These are phyloP conservation scores for Vollenhovia emeryi DNA, from an alignment of 1,140 invertebrate species.

Conservation along the genomic window DNA sequence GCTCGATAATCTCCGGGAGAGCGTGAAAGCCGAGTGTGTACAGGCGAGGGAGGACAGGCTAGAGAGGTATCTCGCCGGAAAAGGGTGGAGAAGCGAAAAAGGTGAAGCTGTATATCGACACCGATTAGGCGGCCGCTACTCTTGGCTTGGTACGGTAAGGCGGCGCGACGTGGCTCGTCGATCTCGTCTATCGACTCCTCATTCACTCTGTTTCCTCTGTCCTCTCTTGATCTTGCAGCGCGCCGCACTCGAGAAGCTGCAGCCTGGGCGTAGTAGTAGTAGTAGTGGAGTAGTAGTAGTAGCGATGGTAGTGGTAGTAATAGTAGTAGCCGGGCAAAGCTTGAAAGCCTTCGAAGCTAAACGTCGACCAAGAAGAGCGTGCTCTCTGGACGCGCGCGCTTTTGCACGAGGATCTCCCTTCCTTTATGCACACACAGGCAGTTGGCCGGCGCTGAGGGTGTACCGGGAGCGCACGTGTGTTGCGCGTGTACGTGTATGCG, in stretches of 20 bases:
- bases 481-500: conserved; percentile 9
- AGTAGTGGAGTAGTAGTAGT: not conserved
- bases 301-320: not conserved
- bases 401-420: conserved; percentile 48
- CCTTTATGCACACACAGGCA: conserved; percentile 45
- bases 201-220: conserved; percentile 39
- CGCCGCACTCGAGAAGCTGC: conserved; percentile 42
- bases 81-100: conserved; percentile 23
- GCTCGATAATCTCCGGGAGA: conserved; percentile 23
- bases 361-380: conserved; percentile 62
- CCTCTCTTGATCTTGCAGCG: conserved; percentile 55
- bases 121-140: conserved; percentile 55
- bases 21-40: not conserved
- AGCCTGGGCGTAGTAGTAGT: conserved; percentile 38
- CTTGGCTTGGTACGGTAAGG: conserved; percentile 32
- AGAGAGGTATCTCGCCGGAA: conserved; percentile 14
- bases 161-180: conserved; percentile 24
- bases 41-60: not conserved
- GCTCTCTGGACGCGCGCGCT: conserved; percentile 63
- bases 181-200: conserved; percentile 48
- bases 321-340: conserved; percentile 66
- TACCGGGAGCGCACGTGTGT: conserved; percentile 14
- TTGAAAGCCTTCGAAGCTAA: conserved; percentile 74
- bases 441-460: conserved; percentile 45
- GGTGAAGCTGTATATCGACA: conserved; percentile 52